phyloP scores from a whole-genome alignment of 2,113 vertebrate genomes.

The Equus quagga region DNA sequence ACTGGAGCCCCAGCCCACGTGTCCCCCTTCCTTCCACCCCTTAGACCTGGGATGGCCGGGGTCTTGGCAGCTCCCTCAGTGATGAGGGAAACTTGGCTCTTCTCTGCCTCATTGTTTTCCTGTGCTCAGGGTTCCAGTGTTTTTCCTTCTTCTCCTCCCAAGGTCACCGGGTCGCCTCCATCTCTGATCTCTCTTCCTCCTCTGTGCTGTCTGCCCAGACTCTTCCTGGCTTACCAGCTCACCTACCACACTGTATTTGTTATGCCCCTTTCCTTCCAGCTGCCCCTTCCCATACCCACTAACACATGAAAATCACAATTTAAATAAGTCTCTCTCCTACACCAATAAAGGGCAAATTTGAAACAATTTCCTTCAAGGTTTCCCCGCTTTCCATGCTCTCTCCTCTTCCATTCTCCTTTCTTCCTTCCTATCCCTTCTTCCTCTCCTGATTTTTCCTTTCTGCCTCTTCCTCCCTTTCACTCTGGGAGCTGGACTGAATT shows the following conservation, averaged over 20 bases:
- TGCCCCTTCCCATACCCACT: background rate
- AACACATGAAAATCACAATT: background rate
- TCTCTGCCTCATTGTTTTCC: background rate
- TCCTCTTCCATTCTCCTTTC: background rate
- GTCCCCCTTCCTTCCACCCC: background rate
- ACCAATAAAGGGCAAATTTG: background rate
- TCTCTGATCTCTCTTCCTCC: background rate
- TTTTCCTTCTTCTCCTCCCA: background rate
- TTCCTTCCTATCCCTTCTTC: background rate
- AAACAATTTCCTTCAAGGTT: background rate
- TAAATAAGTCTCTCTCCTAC: background rate
- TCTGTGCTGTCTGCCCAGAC: background rate
- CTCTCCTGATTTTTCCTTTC: background rate
- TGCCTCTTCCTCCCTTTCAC: background rate
- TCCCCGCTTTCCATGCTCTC: background rate
- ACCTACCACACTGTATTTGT: background rate
- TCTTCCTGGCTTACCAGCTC: background rate
- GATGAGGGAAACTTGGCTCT: background rate
- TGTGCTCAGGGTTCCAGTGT: background rate
- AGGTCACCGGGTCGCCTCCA: background rate
- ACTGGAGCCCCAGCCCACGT: rapidly evolving
- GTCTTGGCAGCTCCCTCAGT: background rate
- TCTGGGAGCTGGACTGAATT: conserved; percentile 19
- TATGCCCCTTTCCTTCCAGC: background rate
- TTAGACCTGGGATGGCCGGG: background rate